phyloP scores from a whole-genome alignment of 2,113 vertebrate genomes.

The Gila orcuttii region DNA sequence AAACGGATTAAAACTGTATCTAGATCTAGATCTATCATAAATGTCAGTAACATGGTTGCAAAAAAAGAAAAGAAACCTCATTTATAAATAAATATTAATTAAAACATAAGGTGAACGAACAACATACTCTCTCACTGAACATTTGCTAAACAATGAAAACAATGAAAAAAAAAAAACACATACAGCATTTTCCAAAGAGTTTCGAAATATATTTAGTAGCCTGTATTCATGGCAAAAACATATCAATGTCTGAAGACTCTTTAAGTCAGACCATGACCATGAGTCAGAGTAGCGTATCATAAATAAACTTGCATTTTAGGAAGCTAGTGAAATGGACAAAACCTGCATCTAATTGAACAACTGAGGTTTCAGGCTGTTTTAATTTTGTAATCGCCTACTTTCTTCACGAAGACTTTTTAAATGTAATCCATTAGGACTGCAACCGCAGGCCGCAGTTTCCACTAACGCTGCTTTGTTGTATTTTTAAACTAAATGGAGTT shows the following conservation, averaged over 20 bases:
- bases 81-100: not conserved
- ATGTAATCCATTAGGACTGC: not conserved
- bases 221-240: not conserved
- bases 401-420: not conserved
- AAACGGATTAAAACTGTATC: not conserved
- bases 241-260: not conserved
- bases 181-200: not conserved
- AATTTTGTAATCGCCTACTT: not conserved
- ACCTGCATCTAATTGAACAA: not conserved
- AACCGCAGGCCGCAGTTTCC: not conserved
- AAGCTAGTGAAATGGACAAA: not conserved
- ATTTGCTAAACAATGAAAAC: no score
- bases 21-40: not conserved
- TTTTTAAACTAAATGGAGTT: conserved; percentile 5
- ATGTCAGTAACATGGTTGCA: not conserved
- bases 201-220: not conserved
- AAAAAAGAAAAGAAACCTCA: not conserved
- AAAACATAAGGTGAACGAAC: no score
- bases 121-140: no score
- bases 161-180: no score
- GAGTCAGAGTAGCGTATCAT: not conserved
- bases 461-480: not conserved
- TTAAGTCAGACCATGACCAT: not conserved
- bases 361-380: not conserved
- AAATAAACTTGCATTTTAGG: not conserved